Base-by-base conservation (phyloP, 2,888 invertebrate genomes). In the Tenthredo scrophulariae region DNA sequence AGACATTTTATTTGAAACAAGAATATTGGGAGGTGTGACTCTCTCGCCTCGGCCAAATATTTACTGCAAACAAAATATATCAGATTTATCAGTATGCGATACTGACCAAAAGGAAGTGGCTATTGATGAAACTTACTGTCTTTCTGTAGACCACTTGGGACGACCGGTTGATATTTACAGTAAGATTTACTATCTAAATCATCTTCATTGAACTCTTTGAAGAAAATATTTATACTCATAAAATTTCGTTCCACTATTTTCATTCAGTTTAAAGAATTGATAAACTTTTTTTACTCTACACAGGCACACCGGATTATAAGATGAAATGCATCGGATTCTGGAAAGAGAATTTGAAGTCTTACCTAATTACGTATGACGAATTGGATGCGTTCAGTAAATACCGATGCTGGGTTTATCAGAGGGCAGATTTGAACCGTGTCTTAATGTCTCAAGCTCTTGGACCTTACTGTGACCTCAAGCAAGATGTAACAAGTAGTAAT, bases 271-370 rank as follows among this genome's bases (percentile, higher is more conserved):
- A 37, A 37, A 29, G 40, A 37, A 72, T 72, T 72, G 15, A 72
- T 18, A 5, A 18, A 65, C 33, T 43, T 80, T 58, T 58, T 13
- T 15, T 37, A 29, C 10, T 65, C 3, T 5, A 13, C 90, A 86
- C 89, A 95, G 96, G 96, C 95, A 97, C 98, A 92, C 98, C 99
- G 1, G 99, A 99, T 95, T 98, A 98, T 91, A 97, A 96, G 92
- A 97, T 99, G 97, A 98, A 98, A 92, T 99, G 99, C 92, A 98
- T 99, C 89, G 99, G 99, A 0, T 99, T 96, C 93, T 99, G 99
- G 98, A 98, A 99, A 93, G 99, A 99, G 93, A 99, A 99, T 94
- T 95, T 99, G 58, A 98, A 97, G 92, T 99, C 99, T 0, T 99
- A 99, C 93, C 94, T 99, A 70, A 97, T 99, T 85, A 99, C 99